A percentile compares a stretch with the other conserved stretches of the same genome.
These are phyloP conservation scores for Papilio xuthus DNA, from an alignment of 1,140 invertebrate genomes.

Conservation along the genomic window DNA sequence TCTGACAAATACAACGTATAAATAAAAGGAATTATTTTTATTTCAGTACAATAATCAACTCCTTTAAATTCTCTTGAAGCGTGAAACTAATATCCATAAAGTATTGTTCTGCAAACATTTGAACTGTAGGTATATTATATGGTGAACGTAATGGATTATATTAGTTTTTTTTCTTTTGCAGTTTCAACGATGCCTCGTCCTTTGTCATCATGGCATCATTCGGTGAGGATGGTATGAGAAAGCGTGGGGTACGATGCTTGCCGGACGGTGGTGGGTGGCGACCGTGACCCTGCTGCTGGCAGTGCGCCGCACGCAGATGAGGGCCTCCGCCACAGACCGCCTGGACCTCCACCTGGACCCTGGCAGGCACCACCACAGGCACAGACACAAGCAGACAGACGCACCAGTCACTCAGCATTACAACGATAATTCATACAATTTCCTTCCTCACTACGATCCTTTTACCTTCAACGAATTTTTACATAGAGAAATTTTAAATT, in stretches of 20 bases:
- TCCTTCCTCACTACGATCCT: conserved; percentile 42
- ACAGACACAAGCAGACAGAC: conserved; percentile 63
- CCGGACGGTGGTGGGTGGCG: conserved; percentile 63
- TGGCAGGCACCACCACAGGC: conserved; percentile 67
- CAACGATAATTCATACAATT: conserved; percentile 44
- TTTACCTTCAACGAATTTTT: conserved; percentile 50
- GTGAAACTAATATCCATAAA: no score
- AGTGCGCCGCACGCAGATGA: conserved; percentile 60
- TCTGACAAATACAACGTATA: no score
- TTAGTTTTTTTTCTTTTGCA: conserved; percentile 60
- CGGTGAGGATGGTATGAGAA: conserved; percentile 61
- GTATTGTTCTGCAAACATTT: no score
- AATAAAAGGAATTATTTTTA: no score
- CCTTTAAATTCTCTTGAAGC: no score
- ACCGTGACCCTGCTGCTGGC: conserved; percentile 56
- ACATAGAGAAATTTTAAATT: conserved; percentile 44
- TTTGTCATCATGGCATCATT: conserved; percentile 56
- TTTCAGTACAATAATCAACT: no score
- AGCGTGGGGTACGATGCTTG: conserved; percentile 63
- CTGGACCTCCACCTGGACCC: conserved; percentile 49
- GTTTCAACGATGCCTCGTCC: conserved; percentile 57
- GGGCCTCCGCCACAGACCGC: conserved; percentile 43
- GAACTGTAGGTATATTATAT: no score
- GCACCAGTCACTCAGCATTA: conserved; percentile 43
- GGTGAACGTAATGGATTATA: no score